Evolutionary conservation across 2,888 invertebrate species (phyloP).

Genomic region (Metellina segmentata): DNA sequence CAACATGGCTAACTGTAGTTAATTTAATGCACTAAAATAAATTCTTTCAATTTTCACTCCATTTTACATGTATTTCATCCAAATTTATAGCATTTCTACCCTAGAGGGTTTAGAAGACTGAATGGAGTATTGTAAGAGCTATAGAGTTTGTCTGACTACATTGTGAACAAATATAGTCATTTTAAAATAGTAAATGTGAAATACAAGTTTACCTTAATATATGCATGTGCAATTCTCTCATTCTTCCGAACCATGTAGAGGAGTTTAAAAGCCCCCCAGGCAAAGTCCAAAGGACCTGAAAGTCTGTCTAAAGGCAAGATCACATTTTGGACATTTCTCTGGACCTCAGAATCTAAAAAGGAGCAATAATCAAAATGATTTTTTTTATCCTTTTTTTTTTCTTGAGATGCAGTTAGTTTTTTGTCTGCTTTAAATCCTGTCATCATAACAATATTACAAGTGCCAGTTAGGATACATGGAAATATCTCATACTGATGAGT

Average conservation of each 20-base stretch:
- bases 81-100: neutral
- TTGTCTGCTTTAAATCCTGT: no score
- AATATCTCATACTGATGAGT: neutral
- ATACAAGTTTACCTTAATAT: constrained; percentile 79
- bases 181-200: neutral
- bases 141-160: neutral
- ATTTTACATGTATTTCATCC: neutral
- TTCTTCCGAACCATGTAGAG: constrained; percentile 87
- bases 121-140: neutral
- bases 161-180: neutral
- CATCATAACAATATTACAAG: no score
- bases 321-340: constrained; percentile 86
- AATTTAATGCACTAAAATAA: neutral
- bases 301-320: constrained; percentile 89
- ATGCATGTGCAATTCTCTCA: constrained; percentile 79
- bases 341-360: constrained; percentile 79
- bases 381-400: no score
- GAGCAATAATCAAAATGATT: neutral
- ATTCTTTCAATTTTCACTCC: neutral
- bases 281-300: constrained; percentile 88
- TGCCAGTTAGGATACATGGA: neutral
- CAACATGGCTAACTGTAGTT: no score
- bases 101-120: neutral
- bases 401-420: no score
- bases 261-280: constrained; percentile 93